Conservation (phyloP, 2,113 vertebrate genomes). For the Ascaphus truei region DNA sequence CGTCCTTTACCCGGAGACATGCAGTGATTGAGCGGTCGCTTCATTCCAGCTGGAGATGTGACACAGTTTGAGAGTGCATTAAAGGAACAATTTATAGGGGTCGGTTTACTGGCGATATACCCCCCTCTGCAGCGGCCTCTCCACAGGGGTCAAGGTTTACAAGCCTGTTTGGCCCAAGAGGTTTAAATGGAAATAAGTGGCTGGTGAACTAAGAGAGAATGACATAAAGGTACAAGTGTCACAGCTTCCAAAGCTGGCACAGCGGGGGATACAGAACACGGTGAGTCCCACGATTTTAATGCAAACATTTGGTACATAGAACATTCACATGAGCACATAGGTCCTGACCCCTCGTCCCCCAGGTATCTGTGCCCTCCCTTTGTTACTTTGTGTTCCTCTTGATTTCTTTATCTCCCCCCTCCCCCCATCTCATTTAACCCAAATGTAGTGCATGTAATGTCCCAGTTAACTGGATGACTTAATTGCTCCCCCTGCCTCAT, state of each 20-base stretch:
- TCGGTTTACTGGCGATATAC: constrained; percentile 38
- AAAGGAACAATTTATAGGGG: constrained; percentile 52
- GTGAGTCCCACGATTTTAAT: too few relatives aligned
- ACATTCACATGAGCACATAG: too few relatives aligned
- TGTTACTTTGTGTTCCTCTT: neutral
- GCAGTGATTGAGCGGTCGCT: constrained; percentile 28
- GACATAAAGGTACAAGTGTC: neutral
- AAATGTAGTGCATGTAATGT: neutral
- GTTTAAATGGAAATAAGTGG: constrained; percentile 38
- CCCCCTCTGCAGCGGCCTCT: constrained; percentile 11
- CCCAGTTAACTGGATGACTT: neutral
- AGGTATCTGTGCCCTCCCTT: neutral
- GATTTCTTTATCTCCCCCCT: neutral
- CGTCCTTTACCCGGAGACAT: constrained; percentile 32
- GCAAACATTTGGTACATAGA: too few relatives aligned
- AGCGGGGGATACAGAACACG: too few relatives aligned
- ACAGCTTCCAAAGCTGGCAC: neutral
- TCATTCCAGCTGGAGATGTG: constrained; percentile 8
- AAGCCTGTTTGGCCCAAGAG: constrained; percentile 33
- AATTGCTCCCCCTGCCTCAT: constrained; percentile 26
- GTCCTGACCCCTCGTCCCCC: neutral
- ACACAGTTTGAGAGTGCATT: constrained; percentile 38
- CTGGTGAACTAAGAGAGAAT: constrained; percentile 20
- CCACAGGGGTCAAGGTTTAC: constrained; percentile 55
- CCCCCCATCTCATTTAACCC: neutral